Evolutionary conservation across 2,113 vertebrate species (phyloP), one percentile per base, ranked within the genome.

Genomic region (Oryzias melastigma): DNA sequence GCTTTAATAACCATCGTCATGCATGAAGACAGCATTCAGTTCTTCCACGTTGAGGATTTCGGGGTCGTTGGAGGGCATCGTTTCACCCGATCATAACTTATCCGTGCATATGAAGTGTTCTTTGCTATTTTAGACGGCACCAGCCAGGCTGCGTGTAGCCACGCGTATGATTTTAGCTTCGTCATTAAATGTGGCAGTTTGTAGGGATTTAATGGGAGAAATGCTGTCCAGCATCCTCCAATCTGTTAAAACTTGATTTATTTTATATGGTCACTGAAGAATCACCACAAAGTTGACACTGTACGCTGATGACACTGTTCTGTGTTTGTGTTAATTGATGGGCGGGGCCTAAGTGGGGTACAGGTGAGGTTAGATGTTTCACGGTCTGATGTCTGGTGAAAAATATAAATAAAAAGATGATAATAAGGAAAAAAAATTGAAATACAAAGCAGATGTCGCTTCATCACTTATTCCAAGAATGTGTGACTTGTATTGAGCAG

Each of bases 401-500:
- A 17, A 47, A 47, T 22, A 22, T 22, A 3, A 22, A 22, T 10
- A 18, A 18, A 46, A 46, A 18, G 18, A 74, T 84, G n/a, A 50
- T 42, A 62, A 43, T 16, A 62, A 60, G n/a, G 12, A 17, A 75
- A 85, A 14, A 58, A 77, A 78, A 79, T 78, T 83, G 76, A 83
- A 78, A 80, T 84, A 83, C 82, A 63, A 81, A 83, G 83, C 82
- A 84, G 85, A 81, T 83, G 83, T 85, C 80, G 79, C 81, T 65
- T 88, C 75, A 65, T 85, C 75, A 77, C 76, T 78, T 74, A 70
- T 78, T 81, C 85, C 81, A 84, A 85, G 85, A 86, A 84, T 78
- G 85, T 88, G 86, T 88, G 87, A 88, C 85, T 88, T 88, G 87
- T 90, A 78, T 86, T 84, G 88, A 80, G 78, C 79, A 87, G 89